Base-by-base conservation (phyloP, 1,140 invertebrate species). In the Eriocheir sinensis region DNA sequence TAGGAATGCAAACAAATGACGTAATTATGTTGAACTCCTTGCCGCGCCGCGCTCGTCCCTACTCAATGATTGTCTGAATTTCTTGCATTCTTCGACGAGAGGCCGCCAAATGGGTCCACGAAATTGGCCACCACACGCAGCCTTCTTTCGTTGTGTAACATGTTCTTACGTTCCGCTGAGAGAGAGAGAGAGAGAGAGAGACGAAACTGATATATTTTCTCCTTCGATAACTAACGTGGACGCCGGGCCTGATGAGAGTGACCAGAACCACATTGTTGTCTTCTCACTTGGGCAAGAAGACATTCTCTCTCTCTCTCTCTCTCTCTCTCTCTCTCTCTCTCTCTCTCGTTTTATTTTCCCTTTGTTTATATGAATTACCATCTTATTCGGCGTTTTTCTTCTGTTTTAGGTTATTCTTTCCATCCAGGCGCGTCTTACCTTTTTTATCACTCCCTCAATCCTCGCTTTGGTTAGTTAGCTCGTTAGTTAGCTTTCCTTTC, bases 1-100 rank as follows among this genome's bases (percentile, higher is more conserved):
- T 72, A 72, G 60, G 60, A 72, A 72, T 72, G 60, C n/a, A 72
- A 72, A 72, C 60, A 72, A 72, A 72, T 72, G 60, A 72, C 60
- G 60, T 72, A 72, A 72, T 72, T 72, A 72, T 72, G 60, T 72
- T 72, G 60, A 72, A 72, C 60, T 72, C 60, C 60, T 72, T 72
- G 60, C 60, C 60, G 27, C 60, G 8, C 60, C 27, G 60, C n/a
- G 60, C 60, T 72, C 60, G 60, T 72, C 60, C 60, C 60, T 72
- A 72, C 21, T 72, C 60, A 72, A 72, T 72, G n/a, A 72, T 72
- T 72, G 60, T 72, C 60, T 72, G 60, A 72, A 72, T 72, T 72
- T 72, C 60, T 72, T 72, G 60, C 60, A 72, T 72, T 72, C 60
- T 72, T 72, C 60, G 60, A 72, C 60, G 60, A 72, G 60, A 72